Evolutionary conservation across 2,113 vertebrate genomes (phyloP).

Genomic region (Rhinopithecus roxellana): DNA sequence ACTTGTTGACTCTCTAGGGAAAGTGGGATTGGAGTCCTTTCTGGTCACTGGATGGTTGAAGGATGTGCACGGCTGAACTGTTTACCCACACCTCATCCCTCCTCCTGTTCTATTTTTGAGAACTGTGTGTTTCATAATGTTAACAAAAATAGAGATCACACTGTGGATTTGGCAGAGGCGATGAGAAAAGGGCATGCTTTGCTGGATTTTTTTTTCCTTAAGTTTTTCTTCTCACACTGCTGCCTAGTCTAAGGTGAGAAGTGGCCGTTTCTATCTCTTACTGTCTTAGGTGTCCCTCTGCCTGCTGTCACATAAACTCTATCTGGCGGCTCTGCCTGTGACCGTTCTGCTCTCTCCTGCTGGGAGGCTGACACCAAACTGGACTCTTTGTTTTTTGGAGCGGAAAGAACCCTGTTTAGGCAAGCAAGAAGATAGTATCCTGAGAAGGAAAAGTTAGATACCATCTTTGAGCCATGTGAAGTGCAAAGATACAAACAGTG

Average conservation of each 20-base stretch:
- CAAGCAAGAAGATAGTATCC: fast-evolving
- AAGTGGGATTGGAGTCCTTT: neutral
- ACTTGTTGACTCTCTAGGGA: neutral
- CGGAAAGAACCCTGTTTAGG: neutral
- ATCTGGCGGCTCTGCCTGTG: neutral
- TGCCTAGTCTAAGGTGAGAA: neutral
- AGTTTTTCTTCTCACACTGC: neutral
- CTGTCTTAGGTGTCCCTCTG: neutral
- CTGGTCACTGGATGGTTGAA: neutral
- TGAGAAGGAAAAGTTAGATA: neutral
- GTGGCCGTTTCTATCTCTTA: neutral
- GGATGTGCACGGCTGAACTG: neutral
- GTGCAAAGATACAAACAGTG: neutral
- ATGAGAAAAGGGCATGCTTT: neutral
- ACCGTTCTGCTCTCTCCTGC: no score
- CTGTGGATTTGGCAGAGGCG: neutral
- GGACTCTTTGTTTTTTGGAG: neutral
- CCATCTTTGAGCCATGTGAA: neutral
- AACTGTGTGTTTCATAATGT: neutral
- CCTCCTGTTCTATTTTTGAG: neutral
- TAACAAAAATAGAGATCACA: neutral
- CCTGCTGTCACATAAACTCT: neutral
- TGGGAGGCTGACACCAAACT: neutral
- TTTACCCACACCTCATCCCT: neutral
- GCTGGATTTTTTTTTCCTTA: neutral